Conservation (phyloP, 2,113 vertebrate genomes). For the Takifugu flavidus region DNA sequence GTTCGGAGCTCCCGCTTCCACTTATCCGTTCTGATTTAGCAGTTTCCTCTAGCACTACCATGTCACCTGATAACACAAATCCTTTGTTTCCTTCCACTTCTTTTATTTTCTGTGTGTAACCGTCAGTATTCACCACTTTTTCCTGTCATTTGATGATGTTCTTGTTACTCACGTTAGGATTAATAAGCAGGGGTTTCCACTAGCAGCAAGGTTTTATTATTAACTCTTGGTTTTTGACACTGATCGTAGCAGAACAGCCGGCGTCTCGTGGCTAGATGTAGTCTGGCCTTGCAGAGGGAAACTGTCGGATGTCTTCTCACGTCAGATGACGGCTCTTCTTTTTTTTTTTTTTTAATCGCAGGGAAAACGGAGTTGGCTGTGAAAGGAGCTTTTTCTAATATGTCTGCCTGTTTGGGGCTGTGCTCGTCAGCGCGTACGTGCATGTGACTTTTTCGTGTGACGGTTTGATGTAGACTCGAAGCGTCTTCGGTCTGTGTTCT, state of each 20-base stretch:
- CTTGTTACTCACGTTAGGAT: constrained; percentile 24
- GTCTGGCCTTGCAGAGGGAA: neutral
- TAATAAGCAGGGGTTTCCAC: constrained; percentile 28
- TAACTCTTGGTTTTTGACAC: neutral
- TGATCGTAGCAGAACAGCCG: too few relatives aligned
- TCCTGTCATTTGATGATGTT: constrained; percentile 28
- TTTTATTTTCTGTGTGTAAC: constrained; percentile 9
- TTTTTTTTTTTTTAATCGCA: constrained; percentile 14
- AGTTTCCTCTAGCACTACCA: constrained; percentile 24
- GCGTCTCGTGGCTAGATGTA: too few relatives aligned
- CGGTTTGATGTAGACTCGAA: constrained; percentile 16
- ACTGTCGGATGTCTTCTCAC: constrained; percentile 11
- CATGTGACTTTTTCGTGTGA: constrained; percentile 43
- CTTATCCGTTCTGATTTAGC: constrained; percentile 11
- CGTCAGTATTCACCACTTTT: constrained; percentile 42
- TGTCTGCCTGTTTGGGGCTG: constrained; percentile 17
- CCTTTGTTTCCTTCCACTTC: constrained; percentile 18
- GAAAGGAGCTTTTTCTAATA: neutral
- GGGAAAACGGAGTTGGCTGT: constrained; percentile 26
- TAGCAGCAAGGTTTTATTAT: constrained; percentile 5
- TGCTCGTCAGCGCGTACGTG: constrained; percentile 22
- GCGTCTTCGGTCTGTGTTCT: constrained; percentile 12
- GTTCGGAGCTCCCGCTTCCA: constrained; percentile 36
- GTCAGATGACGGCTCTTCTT: constrained; percentile 14
- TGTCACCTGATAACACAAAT: constrained; percentile 14